Conservation (phyloP, 2,888 invertebrate genomes). For the Epistrophe grossulariae region DNA sequence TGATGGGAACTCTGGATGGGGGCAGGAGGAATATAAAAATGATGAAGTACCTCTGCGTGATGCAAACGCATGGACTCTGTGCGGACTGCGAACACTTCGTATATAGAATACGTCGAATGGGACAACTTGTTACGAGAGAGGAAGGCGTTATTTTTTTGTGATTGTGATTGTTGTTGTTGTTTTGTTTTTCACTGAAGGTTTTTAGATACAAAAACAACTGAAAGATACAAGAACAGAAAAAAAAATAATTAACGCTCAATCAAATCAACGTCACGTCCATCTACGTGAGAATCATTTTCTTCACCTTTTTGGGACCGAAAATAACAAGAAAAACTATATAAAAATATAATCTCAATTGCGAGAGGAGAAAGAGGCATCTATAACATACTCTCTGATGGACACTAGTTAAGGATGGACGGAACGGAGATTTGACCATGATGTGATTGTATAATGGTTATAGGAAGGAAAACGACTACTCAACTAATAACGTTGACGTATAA, state of each 20-base stretch:
- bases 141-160: constrained; percentile 52
- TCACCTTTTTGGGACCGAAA: constrained; percentile 74
- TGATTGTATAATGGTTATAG: constrained; percentile 9
- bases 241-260: constrained; percentile 80
- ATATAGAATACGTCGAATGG: not conserved
- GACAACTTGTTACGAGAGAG: constrained; percentile 58
- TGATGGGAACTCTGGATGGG: not conserved
- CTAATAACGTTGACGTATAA: not conserved
- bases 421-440: constrained; percentile 19
- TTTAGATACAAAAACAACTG: constrained; percentile 32
- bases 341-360: constrained; percentile 27
- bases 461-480: constrained; percentile 5
- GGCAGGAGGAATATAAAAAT: constrained; percentile 44
- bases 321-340: constrained; percentile 35
- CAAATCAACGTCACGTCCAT: constrained; percentile 84
- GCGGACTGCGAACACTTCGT: constrained; percentile 24
- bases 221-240: constrained; percentile 10
- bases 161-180: too few species aligned
- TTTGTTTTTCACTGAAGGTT: constrained; percentile 25
- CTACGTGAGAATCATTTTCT: constrained; percentile 84
- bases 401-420: constrained; percentile 9
- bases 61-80: constrained; percentile 63
- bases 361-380: not conserved
- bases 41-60: constrained; percentile 75
- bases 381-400: not conserved